Percentiles rank a stretch among this genome's conserved stretches.
phyloP scores from a whole-genome alignment of 1,140 invertebrate species.

The Drosophila varians region DNA sequence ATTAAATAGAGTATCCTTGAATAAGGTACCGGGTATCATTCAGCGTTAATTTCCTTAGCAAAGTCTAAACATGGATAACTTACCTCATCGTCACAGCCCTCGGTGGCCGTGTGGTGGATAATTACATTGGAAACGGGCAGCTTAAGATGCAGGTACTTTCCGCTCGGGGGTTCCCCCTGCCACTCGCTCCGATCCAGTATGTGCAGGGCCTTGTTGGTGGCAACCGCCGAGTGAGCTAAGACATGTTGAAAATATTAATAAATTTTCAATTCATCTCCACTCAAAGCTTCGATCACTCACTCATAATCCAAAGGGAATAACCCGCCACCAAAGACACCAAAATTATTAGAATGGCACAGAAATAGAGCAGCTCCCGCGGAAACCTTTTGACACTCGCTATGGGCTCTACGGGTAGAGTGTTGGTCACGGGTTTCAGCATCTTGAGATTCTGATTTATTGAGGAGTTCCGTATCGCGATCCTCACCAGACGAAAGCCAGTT shows the following conservation, averaged over 20 bases:
- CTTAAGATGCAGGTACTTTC: constrained; percentile 71
- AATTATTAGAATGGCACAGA: constrained; percentile 44
- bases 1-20: neutral
- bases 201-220: constrained; percentile 27
- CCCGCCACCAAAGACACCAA: constrained; percentile 40
- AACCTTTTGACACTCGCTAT: constrained; percentile 12
- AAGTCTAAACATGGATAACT: neutral
- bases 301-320: constrained; percentile 60
- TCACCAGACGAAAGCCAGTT: constrained; percentile 40
- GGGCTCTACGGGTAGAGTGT: constrained; percentile 9
- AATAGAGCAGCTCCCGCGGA: constrained; percentile 33
- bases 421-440: constrained; percentile 16
- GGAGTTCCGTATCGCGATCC: constrained; percentile 3
- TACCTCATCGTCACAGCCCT: constrained; percentile 84
- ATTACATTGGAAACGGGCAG: constrained; percentile 85
- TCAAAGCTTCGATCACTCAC: constrained; percentile 23
- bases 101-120: constrained; percentile 85
- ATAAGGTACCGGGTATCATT: neutral
- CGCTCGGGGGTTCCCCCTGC: constrained; percentile 86
- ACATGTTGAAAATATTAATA: constrained; percentile 3
- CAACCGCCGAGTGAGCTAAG: constrained; percentile 30
- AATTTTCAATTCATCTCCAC: neutral
- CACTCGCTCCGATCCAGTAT: constrained; percentile 85
- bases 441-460: neutral
- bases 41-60: too few relatives aligned